A percentile compares a stretch with the other conserved stretches of the same genome.
These are phyloP conservation scores for Pristionchus japonicus DNA, from an alignment of 2,888 invertebrate species.

Conservation along the genomic window DNA sequence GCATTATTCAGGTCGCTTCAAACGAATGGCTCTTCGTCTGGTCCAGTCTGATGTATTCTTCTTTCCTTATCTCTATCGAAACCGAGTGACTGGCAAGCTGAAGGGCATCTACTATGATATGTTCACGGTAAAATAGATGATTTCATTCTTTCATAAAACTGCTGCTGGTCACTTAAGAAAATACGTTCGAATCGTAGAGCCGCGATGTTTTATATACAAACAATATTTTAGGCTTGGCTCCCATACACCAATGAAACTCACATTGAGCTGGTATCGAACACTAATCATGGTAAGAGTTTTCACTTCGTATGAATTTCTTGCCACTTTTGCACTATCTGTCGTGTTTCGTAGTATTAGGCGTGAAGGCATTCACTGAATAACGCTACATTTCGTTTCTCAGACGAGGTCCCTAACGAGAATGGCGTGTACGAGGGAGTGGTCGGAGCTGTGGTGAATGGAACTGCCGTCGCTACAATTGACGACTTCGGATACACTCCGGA, in stretches of 20 bases:
- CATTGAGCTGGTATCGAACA: not conserved
- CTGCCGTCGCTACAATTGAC: not conserved
- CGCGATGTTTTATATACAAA: not conserved
- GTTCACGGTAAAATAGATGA: constrained; percentile 35
- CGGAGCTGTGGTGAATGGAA: not conserved
- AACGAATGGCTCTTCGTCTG: not conserved
- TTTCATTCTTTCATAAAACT: not conserved
- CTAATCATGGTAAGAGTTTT: not conserved
- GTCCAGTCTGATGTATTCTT: constrained; percentile 21
- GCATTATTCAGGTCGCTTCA: too few species aligned
- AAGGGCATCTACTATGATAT: constrained; percentile 27
- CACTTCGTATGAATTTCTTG: too few species aligned
- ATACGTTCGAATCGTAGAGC: too few species aligned
- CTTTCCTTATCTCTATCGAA: constrained; percentile 14
- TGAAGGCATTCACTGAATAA: too few species aligned
- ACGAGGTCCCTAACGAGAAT: constrained; percentile 2
- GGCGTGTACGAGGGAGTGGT: constrained; percentile 11
- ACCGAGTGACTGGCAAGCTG: not conserved
- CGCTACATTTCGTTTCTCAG: too few species aligned
- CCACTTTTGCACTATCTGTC: too few species aligned
- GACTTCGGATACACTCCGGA: constrained; percentile 11
- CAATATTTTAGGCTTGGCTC: not conserved
- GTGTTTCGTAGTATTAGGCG: too few species aligned
- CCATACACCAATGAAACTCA: not conserved
- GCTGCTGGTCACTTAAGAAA: too few species aligned